phyloP scores from a whole-genome alignment of 2,888 invertebrate genomes.

The Reticulitermes lucifugus region DNA sequence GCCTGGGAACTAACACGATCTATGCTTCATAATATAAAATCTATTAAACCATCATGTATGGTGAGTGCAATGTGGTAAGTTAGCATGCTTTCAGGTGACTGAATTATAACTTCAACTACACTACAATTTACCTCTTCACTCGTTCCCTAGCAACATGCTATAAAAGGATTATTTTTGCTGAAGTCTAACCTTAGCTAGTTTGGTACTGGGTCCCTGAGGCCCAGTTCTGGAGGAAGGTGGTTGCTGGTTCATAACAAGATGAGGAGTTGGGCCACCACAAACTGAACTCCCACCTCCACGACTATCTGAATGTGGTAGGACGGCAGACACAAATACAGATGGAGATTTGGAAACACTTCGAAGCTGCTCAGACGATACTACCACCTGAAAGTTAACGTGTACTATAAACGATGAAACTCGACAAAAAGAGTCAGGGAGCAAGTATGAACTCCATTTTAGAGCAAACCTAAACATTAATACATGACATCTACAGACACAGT shows the following conservation, averaged over 20 bases:
- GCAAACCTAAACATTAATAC: no score
- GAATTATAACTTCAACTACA: no score
- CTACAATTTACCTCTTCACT: no score
- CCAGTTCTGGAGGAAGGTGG: conserved; percentile 37
- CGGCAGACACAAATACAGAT: conserved; percentile 65
- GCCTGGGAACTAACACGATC: not conserved
- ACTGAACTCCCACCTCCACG: conserved; percentile 58
- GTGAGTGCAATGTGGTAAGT: no score
- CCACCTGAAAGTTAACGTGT: conserved; percentile 40
- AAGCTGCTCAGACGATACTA: conserved; percentile 49
- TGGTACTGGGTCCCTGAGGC: conserved; percentile 41
- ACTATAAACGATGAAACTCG: not conserved
- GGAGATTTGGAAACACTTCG: conserved; percentile 59
- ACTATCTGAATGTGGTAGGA: conserved; percentile 57
- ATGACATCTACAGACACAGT: no score
- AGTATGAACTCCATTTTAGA: no score
- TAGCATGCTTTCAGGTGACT: no score
- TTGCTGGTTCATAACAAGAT: conserved; percentile 59
- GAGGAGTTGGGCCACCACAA: conserved; percentile 56
- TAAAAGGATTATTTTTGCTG: not conserved
- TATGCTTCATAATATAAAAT: not conserved
- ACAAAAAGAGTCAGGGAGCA: no score
- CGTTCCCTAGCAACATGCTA: not conserved
- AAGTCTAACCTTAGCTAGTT: conserved; percentile 47
- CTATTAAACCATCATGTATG: no score